These are phyloP conservation scores for Odontamblyopus lacepedii DNA, from an alignment of 2,797 vertebrate species.

Conservation along the genomic window DNA sequence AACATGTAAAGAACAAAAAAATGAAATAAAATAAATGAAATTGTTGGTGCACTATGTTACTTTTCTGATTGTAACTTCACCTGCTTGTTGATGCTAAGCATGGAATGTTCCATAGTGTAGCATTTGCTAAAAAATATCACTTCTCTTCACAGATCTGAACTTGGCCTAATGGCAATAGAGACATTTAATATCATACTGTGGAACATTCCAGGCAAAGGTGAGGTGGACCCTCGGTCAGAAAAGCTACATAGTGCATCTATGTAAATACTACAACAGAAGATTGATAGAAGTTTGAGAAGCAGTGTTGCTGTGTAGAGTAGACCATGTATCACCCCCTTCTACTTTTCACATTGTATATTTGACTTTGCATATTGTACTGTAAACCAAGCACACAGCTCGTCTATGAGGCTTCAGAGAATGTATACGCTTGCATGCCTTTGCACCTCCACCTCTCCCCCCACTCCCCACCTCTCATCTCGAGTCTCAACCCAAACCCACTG, in stretches of 20 bases:
- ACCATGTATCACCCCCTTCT: neutral
- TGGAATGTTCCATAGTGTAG: neutral
- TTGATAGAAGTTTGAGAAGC: neutral
- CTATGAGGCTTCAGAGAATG: slow-evolving; percentile 71
- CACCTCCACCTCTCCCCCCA: slow-evolving; percentile 45
- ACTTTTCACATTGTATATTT: neutral
- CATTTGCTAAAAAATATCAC: no score
- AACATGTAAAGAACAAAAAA: no score
- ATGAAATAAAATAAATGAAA: neutral
- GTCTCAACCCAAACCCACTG: slow-evolving; percentile 61
- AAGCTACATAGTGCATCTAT: no score
- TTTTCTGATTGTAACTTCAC: neutral
- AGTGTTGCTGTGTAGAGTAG: neutral
- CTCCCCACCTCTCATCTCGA: slow-evolving; percentile 24
- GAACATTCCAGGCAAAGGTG: no score
- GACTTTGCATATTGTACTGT: slow-evolving; percentile 16
- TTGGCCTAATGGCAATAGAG: no score
- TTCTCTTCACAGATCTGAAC: no score
- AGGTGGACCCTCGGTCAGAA: no score
- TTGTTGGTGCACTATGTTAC: neutral
- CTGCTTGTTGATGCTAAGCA: neutral
- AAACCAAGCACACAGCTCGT: slow-evolving; percentile 59
- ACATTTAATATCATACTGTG: no score
- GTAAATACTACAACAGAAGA: no score
- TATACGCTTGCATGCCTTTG: slow-evolving; percentile 78